phyloP scores from a whole-genome alignment of 2,797 vertebrate species.

The Myotis vivesi region DNA sequence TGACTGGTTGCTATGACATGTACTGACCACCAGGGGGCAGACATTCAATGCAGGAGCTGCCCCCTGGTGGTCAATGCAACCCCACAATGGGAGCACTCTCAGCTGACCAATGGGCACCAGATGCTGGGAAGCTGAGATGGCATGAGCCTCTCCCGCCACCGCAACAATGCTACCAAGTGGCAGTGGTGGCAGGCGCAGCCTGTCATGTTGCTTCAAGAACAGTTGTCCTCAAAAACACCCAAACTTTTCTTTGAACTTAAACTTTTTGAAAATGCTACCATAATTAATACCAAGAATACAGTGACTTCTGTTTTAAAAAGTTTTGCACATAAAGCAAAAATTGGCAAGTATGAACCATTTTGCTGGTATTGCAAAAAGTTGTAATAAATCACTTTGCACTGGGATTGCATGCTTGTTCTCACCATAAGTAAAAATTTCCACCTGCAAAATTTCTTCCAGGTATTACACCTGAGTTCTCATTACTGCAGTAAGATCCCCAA shows the following conservation, averaged over 20 bases:
- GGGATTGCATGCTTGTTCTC: constrained; percentile 31
- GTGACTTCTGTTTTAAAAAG: constrained; percentile 30
- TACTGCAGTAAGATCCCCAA: constrained; percentile 39
- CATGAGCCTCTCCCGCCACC: too few species aligned
- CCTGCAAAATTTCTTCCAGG: constrained; percentile 20
- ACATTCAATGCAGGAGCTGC: too few species aligned
- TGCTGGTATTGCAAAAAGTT: constrained; percentile 60
- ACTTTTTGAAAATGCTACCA: neutral
- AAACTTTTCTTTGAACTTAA: neutral
- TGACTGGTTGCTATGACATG: too few species aligned
- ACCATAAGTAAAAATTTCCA: constrained; percentile 46
- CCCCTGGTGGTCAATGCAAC: too few species aligned
- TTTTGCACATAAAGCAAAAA: constrained; percentile 68
- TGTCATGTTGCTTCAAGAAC: neutral
- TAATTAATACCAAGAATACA: constrained; percentile 61
- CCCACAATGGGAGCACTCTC: too few species aligned
- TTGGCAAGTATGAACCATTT: constrained; percentile 52
- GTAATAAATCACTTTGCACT: constrained; percentile 65
- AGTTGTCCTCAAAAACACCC: neutral
- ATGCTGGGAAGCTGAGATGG: too few species aligned
- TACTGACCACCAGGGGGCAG: too few species aligned
- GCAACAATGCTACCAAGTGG: too few species aligned
- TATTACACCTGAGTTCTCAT: constrained; percentile 64
- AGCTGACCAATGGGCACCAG: too few species aligned
- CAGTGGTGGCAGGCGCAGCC: too few species aligned